phyloP scores from a whole-genome alignment of 2,888 invertebrate species.

The Dysmachus trigonus region DNA sequence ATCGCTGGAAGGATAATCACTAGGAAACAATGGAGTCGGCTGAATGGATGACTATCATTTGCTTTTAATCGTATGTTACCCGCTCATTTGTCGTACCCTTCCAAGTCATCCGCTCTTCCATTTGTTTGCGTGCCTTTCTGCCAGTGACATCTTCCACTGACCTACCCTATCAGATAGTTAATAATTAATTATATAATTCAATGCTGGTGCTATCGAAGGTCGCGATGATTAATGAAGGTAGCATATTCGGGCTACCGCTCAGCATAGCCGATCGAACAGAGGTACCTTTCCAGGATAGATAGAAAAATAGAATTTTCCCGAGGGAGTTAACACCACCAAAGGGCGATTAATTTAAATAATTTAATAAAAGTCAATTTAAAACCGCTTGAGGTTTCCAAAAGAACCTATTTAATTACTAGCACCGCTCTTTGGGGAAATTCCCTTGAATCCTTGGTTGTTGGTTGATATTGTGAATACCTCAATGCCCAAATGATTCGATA shows the following conservation, averaged over 20 bases:
- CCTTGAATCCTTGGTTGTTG: neutral
- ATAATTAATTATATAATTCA: neutral
- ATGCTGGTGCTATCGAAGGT: neutral
- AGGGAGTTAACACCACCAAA: neutral
- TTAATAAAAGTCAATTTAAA: neutral
- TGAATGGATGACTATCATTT: conserved; percentile 10
- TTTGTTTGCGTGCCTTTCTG: neutral
- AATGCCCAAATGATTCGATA: neutral
- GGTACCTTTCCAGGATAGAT: neutral
- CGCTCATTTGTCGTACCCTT: neutral
- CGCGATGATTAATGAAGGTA: neutral
- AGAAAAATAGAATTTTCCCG: neutral
- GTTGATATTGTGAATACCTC: neutral
- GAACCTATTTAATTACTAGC: neutral
- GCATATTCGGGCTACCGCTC: neutral
- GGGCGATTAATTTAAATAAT: neutral
- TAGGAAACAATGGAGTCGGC: neutral
- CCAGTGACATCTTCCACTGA: neutral
- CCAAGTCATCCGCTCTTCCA: neutral
- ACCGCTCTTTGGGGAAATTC: neutral
- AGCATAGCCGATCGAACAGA: neutral
- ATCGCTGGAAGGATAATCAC: neutral
- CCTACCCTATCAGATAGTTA: neutral
- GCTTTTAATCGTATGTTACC: neutral
- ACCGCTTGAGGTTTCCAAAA: neutral